Evolutionary conservation across 2,797 vertebrate genomes (phyloP).

Genomic region (Propithecus deckenii): DNA sequence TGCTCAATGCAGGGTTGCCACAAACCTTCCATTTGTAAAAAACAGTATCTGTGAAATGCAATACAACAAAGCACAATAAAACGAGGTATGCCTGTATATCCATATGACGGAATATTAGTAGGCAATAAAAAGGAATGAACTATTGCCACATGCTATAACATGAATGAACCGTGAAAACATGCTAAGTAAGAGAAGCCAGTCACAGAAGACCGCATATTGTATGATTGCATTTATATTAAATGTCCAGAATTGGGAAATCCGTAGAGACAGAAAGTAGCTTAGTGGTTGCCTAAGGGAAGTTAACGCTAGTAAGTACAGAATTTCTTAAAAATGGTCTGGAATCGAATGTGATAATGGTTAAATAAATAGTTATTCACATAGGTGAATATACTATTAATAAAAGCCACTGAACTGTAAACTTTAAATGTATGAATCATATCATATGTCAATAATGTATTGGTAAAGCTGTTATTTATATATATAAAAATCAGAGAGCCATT

Average conservation of each 20-base stretch:
- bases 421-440: neutral
- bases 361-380: neutral
- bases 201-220: neutral
- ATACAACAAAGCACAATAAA: neutral
- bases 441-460: neutral
- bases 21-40: neutral
- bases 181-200: neutral
- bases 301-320: neutral
- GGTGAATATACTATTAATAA: neutral
- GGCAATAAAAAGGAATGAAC: slow-evolving; percentile 27
- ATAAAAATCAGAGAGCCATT: neutral
- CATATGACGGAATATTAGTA: neutral
- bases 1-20: neutral
- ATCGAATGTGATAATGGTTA: neutral
- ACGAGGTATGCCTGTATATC: neutral
- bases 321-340: slow-evolving; percentile 29
- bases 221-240: slow-evolving; percentile 24
- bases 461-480: neutral
- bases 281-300: neutral
- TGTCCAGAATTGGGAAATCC: neutral
- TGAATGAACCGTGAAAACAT: neutral
- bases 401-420: neutral
- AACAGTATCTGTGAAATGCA: neutral
- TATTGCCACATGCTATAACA: neutral
- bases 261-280: neutral